Evolutionary conservation across 2,113 vertebrate species (phyloP).

Genomic region (Oncorhynchus nerka): DNA sequence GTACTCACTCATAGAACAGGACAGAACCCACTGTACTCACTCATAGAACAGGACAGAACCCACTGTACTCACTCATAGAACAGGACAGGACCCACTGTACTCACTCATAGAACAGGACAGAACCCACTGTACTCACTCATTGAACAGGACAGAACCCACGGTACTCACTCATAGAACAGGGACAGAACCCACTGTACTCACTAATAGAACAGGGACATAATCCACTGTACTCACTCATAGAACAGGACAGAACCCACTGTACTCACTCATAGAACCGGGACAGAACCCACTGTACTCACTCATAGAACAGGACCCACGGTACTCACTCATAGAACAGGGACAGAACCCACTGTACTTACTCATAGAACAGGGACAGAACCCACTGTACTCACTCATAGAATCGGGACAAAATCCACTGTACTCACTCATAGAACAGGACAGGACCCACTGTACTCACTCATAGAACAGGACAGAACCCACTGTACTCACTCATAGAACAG

Average conservation of each 20-base stretch:
- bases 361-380: constrained; percentile 72
- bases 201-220: neutral
- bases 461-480: neutral
- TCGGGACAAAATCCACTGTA: too few species aligned
- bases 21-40: neutral
- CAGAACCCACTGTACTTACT: neutral
- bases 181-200: too few species aligned
- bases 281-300: too few species aligned
- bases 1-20: neutral
- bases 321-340: neutral
- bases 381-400: too few species aligned
- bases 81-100: too few species aligned
- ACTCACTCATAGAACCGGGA: too few species aligned
- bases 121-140: neutral
- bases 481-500: constrained; percentile 73
- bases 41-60: constrained; percentile 73
- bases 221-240: constrained; percentile 58
- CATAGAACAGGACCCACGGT: neutral
- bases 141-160: too few species aligned
- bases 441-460: neutral
- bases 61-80: too few species aligned
- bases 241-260: constrained; percentile 55
- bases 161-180: neutral
- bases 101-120: neutral
- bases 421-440: neutral